Evolutionary conservation across 37 sponge, comb jelly and placozoan species (phyloP).

Genomic region (Dysidea cf. avara): DNA sequence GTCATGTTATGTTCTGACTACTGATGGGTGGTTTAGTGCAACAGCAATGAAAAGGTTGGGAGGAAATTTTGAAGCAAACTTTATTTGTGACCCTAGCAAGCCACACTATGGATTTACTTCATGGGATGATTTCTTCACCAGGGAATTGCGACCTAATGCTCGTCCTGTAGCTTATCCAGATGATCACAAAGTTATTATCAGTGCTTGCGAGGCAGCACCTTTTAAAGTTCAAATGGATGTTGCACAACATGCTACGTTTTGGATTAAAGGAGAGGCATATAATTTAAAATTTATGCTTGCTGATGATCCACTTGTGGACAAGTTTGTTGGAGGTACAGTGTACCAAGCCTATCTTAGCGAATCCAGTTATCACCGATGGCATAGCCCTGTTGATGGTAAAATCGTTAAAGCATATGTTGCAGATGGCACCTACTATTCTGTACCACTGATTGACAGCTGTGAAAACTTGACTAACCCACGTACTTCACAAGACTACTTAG

Average conservation of each 20-base stretch:
- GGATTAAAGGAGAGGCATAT: slow-evolving; percentile 39
- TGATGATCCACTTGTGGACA: slow-evolving; percentile 1
- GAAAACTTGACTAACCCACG: slow-evolving; percentile 1
- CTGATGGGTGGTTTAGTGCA: slow-evolving; percentile 36
- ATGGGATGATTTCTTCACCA: too few relatives aligned
- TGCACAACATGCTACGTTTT: too few relatives aligned
- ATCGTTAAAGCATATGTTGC: slow-evolving; percentile 24
- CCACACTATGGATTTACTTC: too few relatives aligned
- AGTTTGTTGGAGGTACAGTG: slow-evolving; percentile 43
- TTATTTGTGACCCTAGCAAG: too few relatives aligned
- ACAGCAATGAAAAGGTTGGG: slow-evolving; percentile 19
- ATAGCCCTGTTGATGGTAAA: too few relatives aligned
- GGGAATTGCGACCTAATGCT: slow-evolving; percentile 31
- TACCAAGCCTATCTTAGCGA: slow-evolving; percentile 55
- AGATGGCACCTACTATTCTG: slow-evolving; percentile 34
- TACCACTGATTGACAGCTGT: neutral
- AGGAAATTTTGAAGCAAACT: slow-evolving; percentile 1
- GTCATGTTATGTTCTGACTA: slow-evolving; percentile 43
- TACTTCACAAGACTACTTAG: slow-evolving; percentile 25
- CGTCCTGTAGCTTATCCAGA: slow-evolving; percentile 40
- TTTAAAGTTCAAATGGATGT: slow-evolving; percentile 20
- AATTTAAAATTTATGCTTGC: slow-evolving; percentile 17
- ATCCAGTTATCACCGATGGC: slow-evolving; percentile 31
- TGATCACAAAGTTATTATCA: too few relatives aligned
- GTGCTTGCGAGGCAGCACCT: slow-evolving; percentile 46